Evolutionary conservation across 2,888 invertebrate species (phyloP), one percentile per base, ranked within the genome.

Genomic region (Pseudococcus viburni): DNA sequence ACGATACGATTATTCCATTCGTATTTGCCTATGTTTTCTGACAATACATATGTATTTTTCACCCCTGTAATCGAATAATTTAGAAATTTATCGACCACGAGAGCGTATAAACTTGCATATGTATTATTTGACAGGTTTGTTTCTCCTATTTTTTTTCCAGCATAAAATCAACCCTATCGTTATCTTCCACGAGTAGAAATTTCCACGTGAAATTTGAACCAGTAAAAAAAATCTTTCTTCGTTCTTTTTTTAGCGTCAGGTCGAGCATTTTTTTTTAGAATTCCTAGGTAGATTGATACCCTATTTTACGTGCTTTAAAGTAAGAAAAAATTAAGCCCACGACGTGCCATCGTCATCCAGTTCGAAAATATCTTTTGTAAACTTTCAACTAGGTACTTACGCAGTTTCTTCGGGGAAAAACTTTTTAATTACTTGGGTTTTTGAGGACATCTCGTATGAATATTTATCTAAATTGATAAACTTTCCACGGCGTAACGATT

Each of bases 391-490:
- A 42, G 48, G n/a, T 55, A 55, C 55, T 55, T 55, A 55, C 26
- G 26, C 4, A 55, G 55, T 55, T 55, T n/a, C n/a, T 2, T 42
- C 9, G 55, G n/a, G n/a, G 4, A 55, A 55, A 55, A 55, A 55
- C 55, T 55, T 55, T 55, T 55, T 55, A 55, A 55, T 55, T 55
- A 55, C 48, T n/a, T 5, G 17, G n/a, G 55, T 55, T 55, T 55
- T 55, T 55, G 15, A 55, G 55, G n/a, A n/a, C 55, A 55, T 55
- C n/a, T 55, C 55, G 55, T 55, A 55, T 55, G 55, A 55, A 55
- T 55, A 55, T 55, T 55, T 55, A 55, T 55, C 55, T 55, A 55
- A 55, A 55, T 55, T 55, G 55, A 55, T 55, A 55, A 55, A 55
- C 55, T 55, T 55, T 55, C 7, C n/a, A n/a, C 55, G 55, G n/a